Conservation (phyloP, 2,797 vertebrate genomes). For the Bradypus variegatus region DNA sequence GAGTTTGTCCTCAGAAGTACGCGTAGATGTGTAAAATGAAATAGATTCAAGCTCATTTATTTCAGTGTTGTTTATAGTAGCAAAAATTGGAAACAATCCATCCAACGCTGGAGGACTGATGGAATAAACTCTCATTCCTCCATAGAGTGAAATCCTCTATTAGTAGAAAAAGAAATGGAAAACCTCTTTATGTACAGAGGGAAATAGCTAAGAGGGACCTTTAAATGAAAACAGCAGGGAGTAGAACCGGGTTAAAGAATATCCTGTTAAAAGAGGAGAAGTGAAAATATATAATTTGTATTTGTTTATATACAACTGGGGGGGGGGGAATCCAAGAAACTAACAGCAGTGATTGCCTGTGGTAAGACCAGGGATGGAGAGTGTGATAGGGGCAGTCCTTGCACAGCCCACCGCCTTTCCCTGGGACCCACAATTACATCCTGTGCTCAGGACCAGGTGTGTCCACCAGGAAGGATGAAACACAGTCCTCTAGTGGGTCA, state of each 20-base stretch:
- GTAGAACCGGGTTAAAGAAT: not conserved
- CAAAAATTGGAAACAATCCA: constrained; percentile 6
- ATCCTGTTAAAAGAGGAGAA: not conserved
- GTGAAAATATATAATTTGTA: not conserved
- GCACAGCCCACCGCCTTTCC: too few species aligned
- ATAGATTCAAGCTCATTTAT: not conserved
- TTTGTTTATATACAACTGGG: not conserved
- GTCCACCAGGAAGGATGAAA: too few species aligned
- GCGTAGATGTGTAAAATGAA: not conserved
- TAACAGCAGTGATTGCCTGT: not conserved
- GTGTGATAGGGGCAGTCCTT: too few species aligned
- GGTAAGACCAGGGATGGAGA: not conserved
- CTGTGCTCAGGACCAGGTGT: too few species aligned
- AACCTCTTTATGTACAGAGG: too few species aligned
- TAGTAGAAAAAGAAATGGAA: not conserved
- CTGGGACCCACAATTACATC: too few species aligned
- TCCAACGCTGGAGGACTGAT: not conserved
- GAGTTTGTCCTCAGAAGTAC: not conserved
- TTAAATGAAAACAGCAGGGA: too few species aligned
- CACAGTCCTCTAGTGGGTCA: too few species aligned
- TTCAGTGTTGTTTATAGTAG: not conserved
- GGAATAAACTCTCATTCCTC: not conserved
- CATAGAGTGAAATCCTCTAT: not conserved
- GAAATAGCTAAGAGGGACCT: too few species aligned
- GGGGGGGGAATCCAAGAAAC: not conserved